Evolutionary conservation across 2,113 vertebrate species (phyloP).

Genomic region (Phocoena sinus): DNA sequence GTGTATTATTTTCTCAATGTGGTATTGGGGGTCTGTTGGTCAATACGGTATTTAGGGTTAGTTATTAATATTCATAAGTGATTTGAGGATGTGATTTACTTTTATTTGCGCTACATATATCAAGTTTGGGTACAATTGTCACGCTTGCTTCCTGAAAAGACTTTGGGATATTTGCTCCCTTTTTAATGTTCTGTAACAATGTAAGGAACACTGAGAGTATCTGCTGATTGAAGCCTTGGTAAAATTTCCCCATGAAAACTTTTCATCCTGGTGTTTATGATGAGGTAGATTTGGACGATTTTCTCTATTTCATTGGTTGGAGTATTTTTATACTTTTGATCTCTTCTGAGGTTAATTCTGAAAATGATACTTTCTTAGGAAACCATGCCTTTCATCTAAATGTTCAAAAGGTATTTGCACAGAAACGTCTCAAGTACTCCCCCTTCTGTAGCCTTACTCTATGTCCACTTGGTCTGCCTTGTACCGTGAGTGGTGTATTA

Average conservation of each 20-base stretch:
- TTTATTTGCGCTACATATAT: too few relatives aligned
- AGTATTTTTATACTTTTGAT: neutral
- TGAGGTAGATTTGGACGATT: neutral
- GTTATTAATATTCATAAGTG: neutral
- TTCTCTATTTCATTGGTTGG: neutral
- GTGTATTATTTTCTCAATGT: neutral
- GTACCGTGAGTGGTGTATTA: neutral
- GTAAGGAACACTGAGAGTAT: neutral
- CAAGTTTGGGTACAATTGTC: neutral
- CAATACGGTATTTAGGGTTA: neutral
- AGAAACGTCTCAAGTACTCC: too few relatives aligned
- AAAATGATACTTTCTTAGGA: neutral
- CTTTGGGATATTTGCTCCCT: neutral
- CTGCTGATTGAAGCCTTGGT: neutral
- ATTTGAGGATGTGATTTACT: neutral
- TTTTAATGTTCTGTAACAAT: neutral
- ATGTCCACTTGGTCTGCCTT: too few relatives aligned
- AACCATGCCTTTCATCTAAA: neutral
- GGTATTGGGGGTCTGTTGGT: neutral
- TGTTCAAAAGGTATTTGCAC: neutral
- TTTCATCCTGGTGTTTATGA: neutral
- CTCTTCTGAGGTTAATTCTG: neutral
- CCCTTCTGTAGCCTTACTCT: neutral
- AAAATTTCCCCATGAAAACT: neutral
- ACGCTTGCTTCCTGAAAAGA: neutral